These are phyloP conservation scores for Perodicticus potto DNA, from an alignment of 2,797 vertebrate species.

Conservation along the genomic window DNA sequence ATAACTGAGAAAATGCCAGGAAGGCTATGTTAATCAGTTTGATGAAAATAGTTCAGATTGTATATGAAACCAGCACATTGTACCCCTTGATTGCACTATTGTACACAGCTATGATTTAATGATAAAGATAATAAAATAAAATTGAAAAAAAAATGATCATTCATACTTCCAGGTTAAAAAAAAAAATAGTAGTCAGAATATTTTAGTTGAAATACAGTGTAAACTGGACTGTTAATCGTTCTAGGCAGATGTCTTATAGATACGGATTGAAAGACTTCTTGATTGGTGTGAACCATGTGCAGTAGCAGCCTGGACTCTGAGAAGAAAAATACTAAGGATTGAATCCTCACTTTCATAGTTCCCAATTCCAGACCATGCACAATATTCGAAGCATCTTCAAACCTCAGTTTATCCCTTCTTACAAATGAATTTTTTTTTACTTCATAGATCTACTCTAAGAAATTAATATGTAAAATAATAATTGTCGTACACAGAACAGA, in stretches of 20 bases:
- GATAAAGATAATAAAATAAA: too few species aligned
- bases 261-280: not conserved
- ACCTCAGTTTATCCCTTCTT: not conserved
- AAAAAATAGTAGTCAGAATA: not conserved
- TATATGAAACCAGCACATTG: too few species aligned
- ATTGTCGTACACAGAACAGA: not conserved
- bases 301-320: not conserved
- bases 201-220: not conserved
- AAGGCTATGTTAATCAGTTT: too few species aligned
- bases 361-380: not conserved
- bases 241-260: not conserved
- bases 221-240: not conserved
- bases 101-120: too few species aligned
- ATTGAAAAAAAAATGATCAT: too few species aligned
- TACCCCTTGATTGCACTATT: too few species aligned
- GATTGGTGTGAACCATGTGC: not conserved
- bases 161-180: too few species aligned
- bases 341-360: not conserved
- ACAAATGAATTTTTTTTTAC: not conserved
- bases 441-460: not conserved
- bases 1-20: too few species aligned
- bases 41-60: too few species aligned
- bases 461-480: not conserved
- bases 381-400: not conserved
- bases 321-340: not conserved